Evolutionary conservation across 2,113 vertebrate genomes (phyloP), one percentile per base, ranked within the genome.

Genomic region (Piprites chloris): DNA sequence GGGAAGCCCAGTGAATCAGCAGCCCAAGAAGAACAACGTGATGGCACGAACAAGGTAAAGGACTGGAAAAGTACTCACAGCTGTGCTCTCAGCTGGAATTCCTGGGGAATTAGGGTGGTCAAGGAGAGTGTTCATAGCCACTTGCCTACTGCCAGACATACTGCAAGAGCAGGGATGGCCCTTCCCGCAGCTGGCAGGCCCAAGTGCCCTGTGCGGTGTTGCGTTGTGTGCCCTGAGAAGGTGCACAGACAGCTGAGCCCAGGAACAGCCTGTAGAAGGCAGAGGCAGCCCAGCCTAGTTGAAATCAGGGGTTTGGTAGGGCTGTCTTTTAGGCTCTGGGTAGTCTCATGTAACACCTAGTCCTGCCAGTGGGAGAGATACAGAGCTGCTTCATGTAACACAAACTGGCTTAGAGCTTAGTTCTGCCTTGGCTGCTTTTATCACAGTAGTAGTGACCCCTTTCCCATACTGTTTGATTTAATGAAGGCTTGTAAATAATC

Each of bases 11-110:
- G 99, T 99, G 90, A 99, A 99, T 96, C 99, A 99, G 94, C 99
- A 99, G 94, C 99, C 99, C 86, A 99, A 99, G 98, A 99, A 99
- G 98, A 99, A 99, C 97, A 99, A 99, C 0, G 99, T 99, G 90
- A 99, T 99, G 99, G 99, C 99, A 95, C 98, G 99, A 91, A 99
- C 99, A 98, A 99, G 99, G 99, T 99, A 97, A 97, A 95, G 27
- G 6, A 28, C 55, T 74, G 37, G 30, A 56, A 47, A 14, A 73
- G 20, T 28, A 24, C 24, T 26, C 15, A 3, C 11, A 55, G 12
- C 44, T 58, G 10, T 68, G n/a, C 61, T 53, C 30, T 50, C 30
- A 37, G 4, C 61, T 72, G 24, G n/a, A 30, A 11, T 62, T 18
- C 39, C 42, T 62, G 61, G 19, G 19, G 61, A 63, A 63, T 63